Evolutionary conservation across 2,888 invertebrate species (phyloP), one percentile per base, ranked within the genome.

Genomic region (Erannis defoliaria): DNA sequence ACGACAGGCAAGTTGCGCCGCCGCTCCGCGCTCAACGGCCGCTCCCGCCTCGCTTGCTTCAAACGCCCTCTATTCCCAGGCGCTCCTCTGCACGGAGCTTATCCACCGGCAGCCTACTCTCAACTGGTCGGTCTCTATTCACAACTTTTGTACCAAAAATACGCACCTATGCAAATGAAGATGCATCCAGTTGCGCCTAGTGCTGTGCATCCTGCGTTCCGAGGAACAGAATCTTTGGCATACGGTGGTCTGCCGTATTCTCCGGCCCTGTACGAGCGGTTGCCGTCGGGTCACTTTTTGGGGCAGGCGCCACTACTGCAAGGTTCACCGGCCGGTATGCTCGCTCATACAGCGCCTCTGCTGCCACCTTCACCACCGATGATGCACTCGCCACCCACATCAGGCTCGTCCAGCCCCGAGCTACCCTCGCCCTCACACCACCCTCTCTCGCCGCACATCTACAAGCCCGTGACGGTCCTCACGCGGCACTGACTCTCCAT

Each of bases 1-100:
- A 98, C 98, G 0, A 99, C 99, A 0, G 99, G 99, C 0, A 99
- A 89, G 89, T 94, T 99, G 19, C 94, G 99, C 0, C 94, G 99
- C 35, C 94, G 99, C 53, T 97, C 98, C 0, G 98, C 98, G 0
- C 96, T 98, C 0, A 97, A 97, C 12, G 97, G 98, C 1, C 94
- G 98, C 42, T 97, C 97, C 1, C 94, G 98, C 0, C 91, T 99
- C 16, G 98, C 98, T 0, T 98, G 98, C 40, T 97, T 98, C 88
- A 98, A 97, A 89, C 93, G 97, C 59, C 94, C 96, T 2, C 89
- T 95, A 43, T 93, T 96, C 65, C 95, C 96, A 0, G 90, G 89
- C 0, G 94, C 95, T 0, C 92, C 95, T 8, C 90, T 95, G 46
- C 92, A 94, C 45, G 94, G 93, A 18, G 90, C 94, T 12, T 94